Conservation (phyloP, 2,888 invertebrate species). For the Cetonia aurata region DNA sequence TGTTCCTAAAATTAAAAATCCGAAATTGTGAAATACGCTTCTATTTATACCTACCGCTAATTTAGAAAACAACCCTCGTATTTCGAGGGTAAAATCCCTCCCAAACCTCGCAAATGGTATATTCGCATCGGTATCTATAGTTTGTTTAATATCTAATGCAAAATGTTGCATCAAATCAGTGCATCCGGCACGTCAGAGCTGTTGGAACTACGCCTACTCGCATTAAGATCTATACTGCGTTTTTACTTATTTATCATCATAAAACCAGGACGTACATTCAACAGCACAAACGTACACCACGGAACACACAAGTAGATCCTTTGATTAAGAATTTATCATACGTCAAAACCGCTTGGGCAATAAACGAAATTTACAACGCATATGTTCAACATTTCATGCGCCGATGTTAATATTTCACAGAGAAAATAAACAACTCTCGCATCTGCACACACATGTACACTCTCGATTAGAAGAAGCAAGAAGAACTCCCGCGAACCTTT, state of each 20-base stretch:
- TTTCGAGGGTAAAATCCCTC: too few species aligned
- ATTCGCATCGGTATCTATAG: too few species aligned
- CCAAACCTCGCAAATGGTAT: too few species aligned
- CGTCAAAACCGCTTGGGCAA: conserved; percentile 7
- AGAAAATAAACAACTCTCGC: conserved; percentile 25
- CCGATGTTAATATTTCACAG: conserved; percentile 29
- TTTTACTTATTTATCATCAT: background rate
- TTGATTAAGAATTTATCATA: conserved; percentile 34
- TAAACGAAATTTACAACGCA: conserved; percentile 34
- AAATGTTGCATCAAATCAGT: too few species aligned
- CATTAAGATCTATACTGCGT: background rate
- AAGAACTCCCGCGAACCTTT: background rate
- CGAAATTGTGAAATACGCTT: too few species aligned
- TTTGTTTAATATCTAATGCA: too few species aligned
- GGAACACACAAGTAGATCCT: background rate
- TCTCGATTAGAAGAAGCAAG: background rate
- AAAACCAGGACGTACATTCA: too few species aligned
- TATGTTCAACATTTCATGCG: conserved; percentile 30
- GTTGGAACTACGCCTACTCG: too few species aligned
- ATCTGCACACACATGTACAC: conserved; percentile 1
- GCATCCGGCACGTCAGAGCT: too few species aligned
- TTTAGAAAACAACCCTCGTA: too few species aligned
- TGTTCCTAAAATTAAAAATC: too few species aligned
- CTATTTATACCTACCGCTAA: too few species aligned
- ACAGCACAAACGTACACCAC: background rate